Evolutionary conservation across 2,113 vertebrate genomes (phyloP).

Genomic region (Pedionomus torquatus): DNA sequence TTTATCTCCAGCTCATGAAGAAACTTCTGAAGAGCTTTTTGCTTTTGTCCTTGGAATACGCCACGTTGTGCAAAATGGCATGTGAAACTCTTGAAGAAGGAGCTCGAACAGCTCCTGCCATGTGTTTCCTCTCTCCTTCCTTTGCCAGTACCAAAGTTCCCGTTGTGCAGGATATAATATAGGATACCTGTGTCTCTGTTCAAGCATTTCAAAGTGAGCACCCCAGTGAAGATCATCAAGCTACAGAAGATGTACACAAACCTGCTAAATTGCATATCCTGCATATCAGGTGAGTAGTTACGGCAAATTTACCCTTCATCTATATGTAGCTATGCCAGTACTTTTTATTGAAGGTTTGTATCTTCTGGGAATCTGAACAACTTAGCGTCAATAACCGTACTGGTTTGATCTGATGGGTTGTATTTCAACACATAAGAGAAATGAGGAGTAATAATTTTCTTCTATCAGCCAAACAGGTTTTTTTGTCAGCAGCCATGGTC

Average conservation of each 20-base stretch:
- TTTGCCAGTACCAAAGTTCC: not conserved
- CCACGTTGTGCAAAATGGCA: not conserved
- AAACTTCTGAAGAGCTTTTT: slow-evolving; percentile 49
- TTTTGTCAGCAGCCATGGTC: not conserved
- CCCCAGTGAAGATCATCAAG: not conserved
- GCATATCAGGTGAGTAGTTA: slow-evolving; percentile 28
- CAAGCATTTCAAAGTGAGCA: not conserved
- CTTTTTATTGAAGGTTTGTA: not conserved
- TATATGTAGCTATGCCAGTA: not conserved
- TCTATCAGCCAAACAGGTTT: not conserved
- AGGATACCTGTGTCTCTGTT: not conserved
- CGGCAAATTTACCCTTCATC: not conserved
- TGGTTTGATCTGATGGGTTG: not conserved
- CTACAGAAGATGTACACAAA: not conserved
- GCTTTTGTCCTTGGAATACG: not conserved
- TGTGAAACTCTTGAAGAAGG: not conserved
- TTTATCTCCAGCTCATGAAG: slow-evolving; percentile 59
- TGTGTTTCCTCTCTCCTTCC: not conserved
- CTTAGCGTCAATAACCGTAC: not conserved
- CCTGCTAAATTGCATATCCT: not conserved
- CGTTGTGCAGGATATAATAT: not conserved
- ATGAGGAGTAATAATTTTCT: not conserved
- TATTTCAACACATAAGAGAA: not conserved
- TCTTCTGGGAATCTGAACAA: not conserved
- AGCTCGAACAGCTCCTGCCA: rapidly evolving